Evolutionary conservation across 2,113 vertebrate species (phyloP).

Genomic region (Eleginops maclovinus): DNA sequence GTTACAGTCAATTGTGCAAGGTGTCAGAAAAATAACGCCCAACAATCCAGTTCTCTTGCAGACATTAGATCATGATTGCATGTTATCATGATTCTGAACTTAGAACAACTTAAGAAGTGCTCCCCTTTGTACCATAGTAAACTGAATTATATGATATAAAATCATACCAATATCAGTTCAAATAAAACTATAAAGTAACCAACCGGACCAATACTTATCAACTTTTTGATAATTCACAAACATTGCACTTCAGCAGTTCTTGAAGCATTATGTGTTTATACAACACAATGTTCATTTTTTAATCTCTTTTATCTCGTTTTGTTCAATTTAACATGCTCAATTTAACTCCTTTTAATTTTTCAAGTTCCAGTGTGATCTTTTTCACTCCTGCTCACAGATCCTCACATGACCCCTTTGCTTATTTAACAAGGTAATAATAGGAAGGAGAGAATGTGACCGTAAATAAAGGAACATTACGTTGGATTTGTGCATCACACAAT

Average conservation of each 20-base stretch:
- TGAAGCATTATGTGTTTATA: too few species aligned
- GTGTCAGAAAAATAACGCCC: not conserved
- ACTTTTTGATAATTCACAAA: not conserved
- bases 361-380: not conserved
- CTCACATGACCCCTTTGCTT: not conserved
- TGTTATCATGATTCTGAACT: not conserved
- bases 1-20: not conserved
- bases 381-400: not conserved
- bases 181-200: not conserved
- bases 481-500: not conserved
- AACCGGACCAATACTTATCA: not conserved
- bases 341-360: not conserved
- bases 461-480: slow-evolving; percentile 8
- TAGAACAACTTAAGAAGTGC: not conserved
- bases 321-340: not conserved
- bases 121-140: not conserved
- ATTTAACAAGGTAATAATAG: not conserved
- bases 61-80: not conserved
- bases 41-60: not conserved
- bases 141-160: not conserved
- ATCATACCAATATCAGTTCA: not conserved
- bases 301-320: too few species aligned
- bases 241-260: too few species aligned
- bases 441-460: not conserved
- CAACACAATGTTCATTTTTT: too few species aligned